A percentile compares a stretch with the other conserved stretches of the same genome.
phyloP scores from a whole-genome alignment of 2,888 invertebrate species.

The Empis livida region DNA sequence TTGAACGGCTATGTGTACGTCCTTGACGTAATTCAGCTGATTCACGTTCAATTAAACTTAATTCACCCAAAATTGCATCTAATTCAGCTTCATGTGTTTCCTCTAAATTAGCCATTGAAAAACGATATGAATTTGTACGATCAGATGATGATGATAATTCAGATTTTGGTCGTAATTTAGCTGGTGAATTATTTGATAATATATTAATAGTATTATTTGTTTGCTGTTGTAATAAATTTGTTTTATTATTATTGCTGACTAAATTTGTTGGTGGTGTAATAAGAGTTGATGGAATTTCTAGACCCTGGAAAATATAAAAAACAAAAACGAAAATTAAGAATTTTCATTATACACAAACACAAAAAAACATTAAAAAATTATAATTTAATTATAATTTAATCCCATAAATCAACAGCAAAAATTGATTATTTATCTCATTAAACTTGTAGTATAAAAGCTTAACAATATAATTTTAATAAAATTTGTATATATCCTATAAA shows the following conservation, averaged over 20 bases:
- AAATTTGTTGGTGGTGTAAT: slow-evolving; percentile 6
- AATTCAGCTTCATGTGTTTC: slow-evolving; percentile 94
- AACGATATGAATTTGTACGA: slow-evolving; percentile 78
- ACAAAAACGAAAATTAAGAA: not conserved
- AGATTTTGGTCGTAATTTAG: slow-evolving; percentile 13
- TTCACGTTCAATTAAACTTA: slow-evolving; percentile 74
- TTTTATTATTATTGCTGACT: not conserved
- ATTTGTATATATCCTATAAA: no score
- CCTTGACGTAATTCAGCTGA: slow-evolving; percentile 16
- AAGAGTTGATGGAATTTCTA: slow-evolving; percentile 12
- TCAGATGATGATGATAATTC: slow-evolving; percentile 13
- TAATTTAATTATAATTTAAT: not conserved
- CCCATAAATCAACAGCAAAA: no score
- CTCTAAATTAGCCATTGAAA: slow-evolving; percentile 92
- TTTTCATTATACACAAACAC: no score
- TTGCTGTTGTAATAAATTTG: not conserved
- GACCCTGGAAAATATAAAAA: slow-evolving; percentile 9
- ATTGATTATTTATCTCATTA: no score
- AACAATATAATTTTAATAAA: no score
- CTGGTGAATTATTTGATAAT: not conserved
- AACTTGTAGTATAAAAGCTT: no score
- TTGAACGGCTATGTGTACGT: slow-evolving; percentile 28
- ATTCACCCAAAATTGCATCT: slow-evolving; percentile 91
- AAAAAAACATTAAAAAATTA: not conserved
- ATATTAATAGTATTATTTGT: no score